phyloP scores from a whole-genome alignment of 2,888 invertebrate genomes.

The Rosalia funebris region DNA sequence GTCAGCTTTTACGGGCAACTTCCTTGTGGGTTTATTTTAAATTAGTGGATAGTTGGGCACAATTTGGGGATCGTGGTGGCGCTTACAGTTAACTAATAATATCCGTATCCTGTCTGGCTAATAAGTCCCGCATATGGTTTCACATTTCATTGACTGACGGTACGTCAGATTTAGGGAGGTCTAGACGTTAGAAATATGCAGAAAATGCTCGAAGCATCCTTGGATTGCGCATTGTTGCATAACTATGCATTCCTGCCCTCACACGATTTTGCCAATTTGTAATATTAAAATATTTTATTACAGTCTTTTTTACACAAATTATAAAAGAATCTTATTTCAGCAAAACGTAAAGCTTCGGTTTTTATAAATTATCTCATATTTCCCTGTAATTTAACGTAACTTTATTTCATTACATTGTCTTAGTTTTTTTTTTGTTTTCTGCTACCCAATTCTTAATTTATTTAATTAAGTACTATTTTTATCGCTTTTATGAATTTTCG shows the following conservation, averaged over 20 bases:
- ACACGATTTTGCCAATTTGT: constrained; percentile 25
- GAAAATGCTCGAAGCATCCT: constrained; percentile 33
- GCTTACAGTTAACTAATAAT: constrained; percentile 41
- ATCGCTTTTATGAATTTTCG: too few relatives aligned
- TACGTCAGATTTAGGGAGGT: constrained; percentile 28
- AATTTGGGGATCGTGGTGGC: constrained; percentile 35
- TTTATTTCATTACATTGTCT: too few relatives aligned
- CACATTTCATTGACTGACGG: constrained; percentile 21
- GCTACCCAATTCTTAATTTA: too few relatives aligned
- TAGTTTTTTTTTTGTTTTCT: too few relatives aligned
- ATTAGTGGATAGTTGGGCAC: constrained; percentile 40
- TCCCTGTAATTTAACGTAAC: too few relatives aligned
- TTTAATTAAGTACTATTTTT: too few relatives aligned
- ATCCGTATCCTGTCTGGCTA: constrained; percentile 42
- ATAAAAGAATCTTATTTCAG: too few relatives aligned
- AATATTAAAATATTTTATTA: too few relatives aligned
- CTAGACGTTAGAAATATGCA: constrained; percentile 34
- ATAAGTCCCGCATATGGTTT: constrained; percentile 32
- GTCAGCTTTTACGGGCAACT: constrained; percentile 29
- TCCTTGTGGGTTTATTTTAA: constrained; percentile 42
- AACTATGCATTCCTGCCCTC: constrained; percentile 27
- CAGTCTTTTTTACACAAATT: too few relatives aligned
- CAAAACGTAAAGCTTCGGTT: too few relatives aligned
- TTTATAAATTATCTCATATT: too few relatives aligned
- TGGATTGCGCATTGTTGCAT: constrained; percentile 31